Conservation (phyloP, 2,888 invertebrate species). For the Drosophila melanosoma region DNA sequence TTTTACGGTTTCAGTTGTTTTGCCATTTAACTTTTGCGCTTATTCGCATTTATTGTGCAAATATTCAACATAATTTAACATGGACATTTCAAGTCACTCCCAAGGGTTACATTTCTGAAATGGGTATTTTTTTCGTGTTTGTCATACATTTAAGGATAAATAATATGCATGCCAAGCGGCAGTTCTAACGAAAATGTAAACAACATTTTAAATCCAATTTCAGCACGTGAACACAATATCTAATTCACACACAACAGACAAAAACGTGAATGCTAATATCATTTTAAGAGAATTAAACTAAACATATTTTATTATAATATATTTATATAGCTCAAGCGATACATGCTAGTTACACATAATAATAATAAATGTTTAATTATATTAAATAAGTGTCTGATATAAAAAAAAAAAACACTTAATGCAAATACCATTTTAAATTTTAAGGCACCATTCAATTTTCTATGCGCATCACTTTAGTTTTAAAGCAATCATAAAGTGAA, state of each 20-base stretch:
- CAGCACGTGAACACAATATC: neutral
- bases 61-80: conserved; percentile 68
- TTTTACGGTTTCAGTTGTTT: conserved; percentile 29
- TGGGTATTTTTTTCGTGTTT: conserved; percentile 14
- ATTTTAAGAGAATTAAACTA: neutral
- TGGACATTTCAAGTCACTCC: conserved; percentile 65
- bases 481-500: conserved; percentile 16
- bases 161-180: conserved; percentile 9
- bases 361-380: too few relatives aligned
- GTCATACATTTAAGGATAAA: conserved; percentile 48
- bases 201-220: conserved; percentile 10
- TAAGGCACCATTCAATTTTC: neutral
- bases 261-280: neutral
- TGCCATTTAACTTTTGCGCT: conserved; percentile 33
- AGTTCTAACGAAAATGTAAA: conserved; percentile 15
- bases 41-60: conserved; percentile 52
- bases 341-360: neutral
- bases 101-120: conserved; percentile 34
- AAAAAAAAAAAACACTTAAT: neutral
- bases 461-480: conserved; percentile 1
- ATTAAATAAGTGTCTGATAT: too few relatives aligned
- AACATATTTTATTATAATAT: neutral
- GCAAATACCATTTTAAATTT: neutral
- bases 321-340: neutral
- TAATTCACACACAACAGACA: neutral